Percentiles rank a stretch among this genome's conserved stretches.
phyloP scores from a whole-genome alignment of 2,888 invertebrate species.

The Meloe dianella region DNA sequence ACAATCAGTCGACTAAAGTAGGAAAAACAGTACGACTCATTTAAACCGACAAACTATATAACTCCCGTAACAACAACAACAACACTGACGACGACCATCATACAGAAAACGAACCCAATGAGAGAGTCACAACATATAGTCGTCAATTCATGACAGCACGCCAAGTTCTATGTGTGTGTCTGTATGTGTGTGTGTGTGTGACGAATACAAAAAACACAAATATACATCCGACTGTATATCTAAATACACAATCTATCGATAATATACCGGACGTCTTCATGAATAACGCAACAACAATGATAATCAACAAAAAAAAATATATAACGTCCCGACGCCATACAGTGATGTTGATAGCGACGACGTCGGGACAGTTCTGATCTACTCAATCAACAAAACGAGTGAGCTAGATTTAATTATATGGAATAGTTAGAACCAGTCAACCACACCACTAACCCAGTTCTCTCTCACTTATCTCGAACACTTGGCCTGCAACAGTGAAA shows the following conservation, averaged over 20 bases:
- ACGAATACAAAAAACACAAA: slow-evolving; percentile 55
- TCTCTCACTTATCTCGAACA: background rate
- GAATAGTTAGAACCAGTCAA: slow-evolving; percentile 1
- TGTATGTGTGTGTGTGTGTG: no score
- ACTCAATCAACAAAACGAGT: background rate
- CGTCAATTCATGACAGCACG: slow-evolving; percentile 47
- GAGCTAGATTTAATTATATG: background rate
- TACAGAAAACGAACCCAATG: slow-evolving; percentile 21
- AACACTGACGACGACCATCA: slow-evolving; percentile 13
- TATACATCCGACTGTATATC: slow-evolving; percentile 18
- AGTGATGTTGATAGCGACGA: background rate
- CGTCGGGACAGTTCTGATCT: background rate
- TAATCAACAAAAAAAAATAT: no score
- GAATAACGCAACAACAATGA: background rate
- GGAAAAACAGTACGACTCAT: slow-evolving; percentile 48
- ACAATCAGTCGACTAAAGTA: slow-evolving; percentile 50
- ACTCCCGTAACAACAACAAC: slow-evolving; percentile 18
- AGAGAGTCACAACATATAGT: slow-evolving; percentile 5
- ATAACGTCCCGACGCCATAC: background rate
- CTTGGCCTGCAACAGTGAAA: background rate
- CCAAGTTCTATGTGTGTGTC: no score
- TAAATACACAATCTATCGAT: slow-evolving; percentile 32
- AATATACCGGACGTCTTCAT: slow-evolving; percentile 40
- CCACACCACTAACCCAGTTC: slow-evolving; percentile 2
- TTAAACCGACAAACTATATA: slow-evolving; percentile 43